Evolutionary conservation across 2,797 vertebrate genomes (phyloP).

Genomic region (Acanthis flammea): DNA sequence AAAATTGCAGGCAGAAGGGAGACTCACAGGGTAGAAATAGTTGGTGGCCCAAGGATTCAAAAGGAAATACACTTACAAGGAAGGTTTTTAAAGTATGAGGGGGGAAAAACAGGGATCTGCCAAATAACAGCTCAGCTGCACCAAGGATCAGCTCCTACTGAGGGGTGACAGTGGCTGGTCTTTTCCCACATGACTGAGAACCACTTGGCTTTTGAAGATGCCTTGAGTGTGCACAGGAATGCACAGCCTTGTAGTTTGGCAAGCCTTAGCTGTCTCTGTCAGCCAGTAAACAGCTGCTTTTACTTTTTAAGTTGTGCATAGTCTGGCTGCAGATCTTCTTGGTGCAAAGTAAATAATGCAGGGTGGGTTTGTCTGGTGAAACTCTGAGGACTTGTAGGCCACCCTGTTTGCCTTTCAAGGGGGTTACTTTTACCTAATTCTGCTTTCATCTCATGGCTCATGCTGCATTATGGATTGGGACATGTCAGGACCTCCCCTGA

Average conservation of each 20-base stretch:
- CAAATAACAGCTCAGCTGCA: background rate
- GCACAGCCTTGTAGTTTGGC: background rate
- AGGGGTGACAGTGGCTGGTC: fast-evolving
- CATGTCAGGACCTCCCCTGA: background rate
- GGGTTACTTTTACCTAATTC: background rate
- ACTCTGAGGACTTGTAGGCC: background rate
- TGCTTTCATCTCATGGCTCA: background rate
- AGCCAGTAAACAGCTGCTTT: background rate
- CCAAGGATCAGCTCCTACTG: background rate
- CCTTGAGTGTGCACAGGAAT: background rate
- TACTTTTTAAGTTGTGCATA: background rate
- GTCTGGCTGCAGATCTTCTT: background rate
- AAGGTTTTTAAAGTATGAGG: background rate
- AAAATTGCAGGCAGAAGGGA: background rate
- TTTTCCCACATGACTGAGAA: background rate
- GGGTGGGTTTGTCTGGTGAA: background rate
- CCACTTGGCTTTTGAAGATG: background rate
- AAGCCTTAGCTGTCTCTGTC: background rate
- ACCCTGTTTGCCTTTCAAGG: background rate
- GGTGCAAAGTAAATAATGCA: background rate
- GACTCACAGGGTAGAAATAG: background rate
- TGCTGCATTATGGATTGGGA: fast-evolving
- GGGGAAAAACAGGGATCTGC: fast-evolving
- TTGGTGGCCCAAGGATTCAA: background rate
- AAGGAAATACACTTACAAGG: background rate